Evolutionary conservation across 2,113 vertebrate genomes (phyloP), one percentile per base, ranked within the genome.

Genomic region (Dromas ardeola): DNA sequence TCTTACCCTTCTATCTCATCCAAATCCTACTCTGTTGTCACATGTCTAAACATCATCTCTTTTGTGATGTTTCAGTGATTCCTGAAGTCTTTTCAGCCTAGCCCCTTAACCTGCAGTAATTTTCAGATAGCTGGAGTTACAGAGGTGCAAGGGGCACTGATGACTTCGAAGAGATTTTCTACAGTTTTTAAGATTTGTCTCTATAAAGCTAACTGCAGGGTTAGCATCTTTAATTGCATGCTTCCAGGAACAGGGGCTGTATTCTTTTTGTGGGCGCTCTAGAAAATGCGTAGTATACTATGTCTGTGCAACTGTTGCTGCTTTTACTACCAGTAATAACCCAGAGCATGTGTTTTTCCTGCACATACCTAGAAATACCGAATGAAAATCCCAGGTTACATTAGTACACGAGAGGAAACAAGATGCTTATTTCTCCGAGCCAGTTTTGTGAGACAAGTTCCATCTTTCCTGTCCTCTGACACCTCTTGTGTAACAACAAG

Each of bases 81-180:
- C 0, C 0, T 59, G 40, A 63, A 86, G 29, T 34, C 18, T 84
- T 30, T 79, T 79, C 49, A 81, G 40, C 15, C 52, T 70, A 9
- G 2, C 3, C 6, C 23, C 7, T 80, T 65, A 83, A 78, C 30
- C 15, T 59, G 6, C 55, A 83, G n/a, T 73, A 59, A 4, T 69
- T 90, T 89, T 74, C 29, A 36, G 12, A 36, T 38, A 58, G 22
- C 5, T 91, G 38, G 25, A 85, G 53, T 34, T 81, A 10, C 3
- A 15, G 18, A 49, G 25, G 15, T 77, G 19, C 42, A 85, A 76
- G 21, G 3, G 81, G 1, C 0, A 0, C 13, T 40, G 34, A n/a
- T 83, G 76, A 66, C 5, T 61, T 73, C 16, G 65, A 63, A 72
- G 9, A 76, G 6, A 25, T 30, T 47, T 70, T 78, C 21, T 63